Base-by-base conservation (phyloP, 1,140 invertebrate species). In the Lepidurus couesii region DNA sequence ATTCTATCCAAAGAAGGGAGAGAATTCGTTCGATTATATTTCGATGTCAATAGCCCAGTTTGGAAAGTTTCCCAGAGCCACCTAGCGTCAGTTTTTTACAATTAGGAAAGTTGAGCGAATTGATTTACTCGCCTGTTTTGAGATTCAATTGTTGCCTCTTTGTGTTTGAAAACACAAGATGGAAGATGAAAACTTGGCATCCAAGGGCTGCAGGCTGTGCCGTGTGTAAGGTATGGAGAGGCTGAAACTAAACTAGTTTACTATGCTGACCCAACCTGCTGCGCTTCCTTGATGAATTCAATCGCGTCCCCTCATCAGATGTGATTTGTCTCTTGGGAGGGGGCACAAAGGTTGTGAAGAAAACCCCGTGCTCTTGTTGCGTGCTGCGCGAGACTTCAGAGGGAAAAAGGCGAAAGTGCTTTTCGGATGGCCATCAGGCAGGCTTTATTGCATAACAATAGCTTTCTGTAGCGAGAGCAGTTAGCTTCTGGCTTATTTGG, bases 311-410 rank as follows among this genome's bases (percentile, higher is more conserved):
- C 53, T 65, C 53, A 65, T 65, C 53, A 65, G 53, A 65, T n/a
- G 53, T 65, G 53, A 65, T 65, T 65, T 65, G 53, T 65, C 53
- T 65, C 53, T 65, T 21, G 53, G 53, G 53, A 65, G 53, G 53
- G 53, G 53, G 7, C n/a, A 65, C 53, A 65, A 65, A 65, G 21
- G 53, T 5, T 9, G 53, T 65, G 13, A 9, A 65, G 53, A 21
- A 65, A 65, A 13, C n/a, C 53, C 4, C 16, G 16, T 13, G 16
- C 21, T 9, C 13, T 9, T 7, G 21, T 13, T 13, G 13, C 53
- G 13, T 9, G 53, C 16, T 65, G 53, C 53, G 53, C 53, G 6
- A 13, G 16, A 65, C 21, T 34, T 34, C 34, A 21, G 21, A 65
- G 21, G 53, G 16, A 21, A 65, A 65, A 21, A 1, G 21, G n/a